Percentiles rank a stretch among this genome's conserved stretches.
phyloP scores from a whole-genome alignment of 2,113 vertebrate genomes.

The Rhipidura dahli region DNA sequence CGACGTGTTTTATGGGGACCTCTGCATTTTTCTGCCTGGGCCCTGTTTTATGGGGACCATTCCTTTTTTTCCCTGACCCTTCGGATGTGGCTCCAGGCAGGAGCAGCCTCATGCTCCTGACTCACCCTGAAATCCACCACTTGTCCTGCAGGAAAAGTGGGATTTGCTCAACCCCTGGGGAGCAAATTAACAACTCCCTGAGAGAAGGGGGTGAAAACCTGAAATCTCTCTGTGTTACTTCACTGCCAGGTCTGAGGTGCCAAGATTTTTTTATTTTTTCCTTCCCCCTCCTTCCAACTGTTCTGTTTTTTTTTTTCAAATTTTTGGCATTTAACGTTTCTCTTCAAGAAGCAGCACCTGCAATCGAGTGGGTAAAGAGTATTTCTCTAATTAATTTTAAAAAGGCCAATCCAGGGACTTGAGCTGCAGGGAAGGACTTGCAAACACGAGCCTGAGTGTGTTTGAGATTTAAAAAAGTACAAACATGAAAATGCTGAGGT shows the following conservation, averaged over 20 bases:
- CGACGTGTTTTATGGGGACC: not conserved
- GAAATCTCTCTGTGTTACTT: not conserved
- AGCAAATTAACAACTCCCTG: not conserved
- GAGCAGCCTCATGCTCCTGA: not conserved
- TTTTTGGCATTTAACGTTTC: not conserved
- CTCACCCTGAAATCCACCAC: not conserved
- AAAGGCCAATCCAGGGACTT: not conserved
- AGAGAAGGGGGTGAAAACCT: not conserved
- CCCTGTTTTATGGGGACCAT: not conserved
- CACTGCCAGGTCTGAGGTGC: not conserved
- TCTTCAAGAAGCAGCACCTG: not conserved
- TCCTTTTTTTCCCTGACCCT: not conserved
- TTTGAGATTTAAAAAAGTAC: not conserved
- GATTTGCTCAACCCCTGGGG: not conserved
- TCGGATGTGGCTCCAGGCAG: not conserved
- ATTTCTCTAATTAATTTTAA: not conserved
- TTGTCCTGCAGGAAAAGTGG: not conserved
- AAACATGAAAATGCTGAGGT: not conserved
- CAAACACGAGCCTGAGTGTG: not conserved
- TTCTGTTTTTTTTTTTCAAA: not conserved
- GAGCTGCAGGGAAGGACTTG: not conserved
- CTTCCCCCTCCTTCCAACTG: not conserved
- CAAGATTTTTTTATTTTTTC: not conserved
- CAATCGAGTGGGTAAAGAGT: not conserved
- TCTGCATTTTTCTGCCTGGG: not conserved